Evolutionary conservation across 2,113 vertebrate species (phyloP).

Genomic region (Gymnocephalus cernua): DNA sequence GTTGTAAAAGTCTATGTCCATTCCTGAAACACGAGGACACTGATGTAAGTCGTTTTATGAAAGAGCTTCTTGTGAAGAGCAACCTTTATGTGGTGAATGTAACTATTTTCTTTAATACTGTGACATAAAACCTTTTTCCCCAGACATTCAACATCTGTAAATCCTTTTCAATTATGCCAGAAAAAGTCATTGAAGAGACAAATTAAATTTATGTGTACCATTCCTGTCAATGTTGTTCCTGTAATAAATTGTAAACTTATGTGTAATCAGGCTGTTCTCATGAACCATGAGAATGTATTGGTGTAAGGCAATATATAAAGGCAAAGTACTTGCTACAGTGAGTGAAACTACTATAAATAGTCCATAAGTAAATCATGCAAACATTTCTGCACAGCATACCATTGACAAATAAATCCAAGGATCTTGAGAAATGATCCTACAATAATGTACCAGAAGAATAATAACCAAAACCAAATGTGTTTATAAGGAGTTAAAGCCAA

Average conservation of each 20-base stretch:
- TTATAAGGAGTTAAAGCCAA: not conserved
- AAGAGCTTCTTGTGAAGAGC: conserved; percentile 35
- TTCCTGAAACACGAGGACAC: conserved; percentile 12
- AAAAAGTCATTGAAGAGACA: conserved; percentile 19
- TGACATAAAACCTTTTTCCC: conserved; percentile 1
- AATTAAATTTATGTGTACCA: not conserved
- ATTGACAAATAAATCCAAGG: not conserved
- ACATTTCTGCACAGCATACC: not conserved
- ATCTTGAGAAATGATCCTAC: not conserved
- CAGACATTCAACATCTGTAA: not conserved
- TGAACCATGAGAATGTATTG: not conserved
- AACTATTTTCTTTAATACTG: conserved; percentile 26
- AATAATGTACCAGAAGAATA: not conserved
- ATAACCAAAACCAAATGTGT: not conserved
- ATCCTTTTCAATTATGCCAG: conserved; percentile 2
- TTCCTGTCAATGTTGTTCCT: no score
- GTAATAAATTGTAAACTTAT: not conserved
- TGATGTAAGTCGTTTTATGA: conserved; percentile 45
- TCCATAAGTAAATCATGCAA: not conserved
- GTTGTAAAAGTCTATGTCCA: conserved; percentile 43
- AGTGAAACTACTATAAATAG: not conserved
- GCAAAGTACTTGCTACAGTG: not conserved
- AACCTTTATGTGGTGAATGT: conserved; percentile 5
- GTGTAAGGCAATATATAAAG: not conserved
- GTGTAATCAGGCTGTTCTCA: not conserved